Conservation (phyloP, 1,140 invertebrate genomes). For the Phocides pigmalion region DNA sequence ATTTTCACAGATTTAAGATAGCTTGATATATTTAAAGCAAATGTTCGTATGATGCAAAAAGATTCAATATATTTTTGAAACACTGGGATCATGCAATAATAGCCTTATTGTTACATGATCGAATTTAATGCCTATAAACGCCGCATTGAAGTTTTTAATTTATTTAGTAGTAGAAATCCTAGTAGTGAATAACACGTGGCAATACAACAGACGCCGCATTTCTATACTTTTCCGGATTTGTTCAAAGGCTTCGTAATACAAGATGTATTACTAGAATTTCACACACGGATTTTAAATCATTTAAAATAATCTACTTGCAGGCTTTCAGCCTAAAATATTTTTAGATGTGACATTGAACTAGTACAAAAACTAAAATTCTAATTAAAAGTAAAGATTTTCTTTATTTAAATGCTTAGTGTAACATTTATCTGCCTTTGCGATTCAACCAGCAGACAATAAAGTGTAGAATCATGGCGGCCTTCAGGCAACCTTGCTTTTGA, state of each 20-base stretch:
- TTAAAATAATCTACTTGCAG: no score
- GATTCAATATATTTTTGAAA: no score
- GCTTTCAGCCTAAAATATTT: no score
- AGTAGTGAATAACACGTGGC: constrained; percentile 15
- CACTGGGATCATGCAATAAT: not conserved
- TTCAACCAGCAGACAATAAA: not conserved
- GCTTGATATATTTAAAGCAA: no score
- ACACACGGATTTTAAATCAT: no score
- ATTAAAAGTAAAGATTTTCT: no score
- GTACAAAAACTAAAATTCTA: no score
- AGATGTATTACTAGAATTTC: not conserved
- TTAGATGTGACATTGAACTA: no score
- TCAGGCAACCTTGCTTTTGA: constrained; percentile 23
- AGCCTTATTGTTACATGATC: not conserved
- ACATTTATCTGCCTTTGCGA: not conserved
- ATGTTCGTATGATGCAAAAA: no score
- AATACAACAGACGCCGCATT: not conserved
- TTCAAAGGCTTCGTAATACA: constrained; percentile 5
- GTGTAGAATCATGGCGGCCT: constrained; percentile 8
- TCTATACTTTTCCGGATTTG: not conserved
- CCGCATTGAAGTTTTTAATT: constrained; percentile 19
- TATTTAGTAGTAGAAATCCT: constrained; percentile 18
- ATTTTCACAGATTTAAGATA: no score
- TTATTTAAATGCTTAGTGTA: no score
- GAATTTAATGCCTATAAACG: not conserved